phyloP scores from a whole-genome alignment of 2,888 invertebrate genomes.

The Oasisia sp. region DNA sequence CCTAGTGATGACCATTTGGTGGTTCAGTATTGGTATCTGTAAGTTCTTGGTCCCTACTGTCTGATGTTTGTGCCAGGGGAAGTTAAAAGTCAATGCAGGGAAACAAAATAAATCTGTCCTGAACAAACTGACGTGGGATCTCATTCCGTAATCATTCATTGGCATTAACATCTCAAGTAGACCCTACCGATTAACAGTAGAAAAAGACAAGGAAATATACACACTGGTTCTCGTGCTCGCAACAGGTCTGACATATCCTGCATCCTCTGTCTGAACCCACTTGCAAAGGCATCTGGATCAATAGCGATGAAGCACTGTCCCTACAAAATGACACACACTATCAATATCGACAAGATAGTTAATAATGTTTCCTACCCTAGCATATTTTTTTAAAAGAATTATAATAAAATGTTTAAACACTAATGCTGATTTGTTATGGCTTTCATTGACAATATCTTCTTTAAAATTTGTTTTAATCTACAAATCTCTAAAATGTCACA shows the following conservation, averaged over 20 bases:
- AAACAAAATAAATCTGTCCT: too few species aligned
- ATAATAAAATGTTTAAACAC: neutral
- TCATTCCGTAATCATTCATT: too few species aligned
- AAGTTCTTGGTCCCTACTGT: too few species aligned
- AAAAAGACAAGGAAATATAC: slow-evolving; percentile 29
- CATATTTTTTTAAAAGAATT: neutral
- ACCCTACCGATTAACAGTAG: too few species aligned
- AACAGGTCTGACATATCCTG: slow-evolving; percentile 77
- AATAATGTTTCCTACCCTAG: neutral
- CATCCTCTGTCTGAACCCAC: slow-evolving; percentile 81
- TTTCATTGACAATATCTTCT: neutral
- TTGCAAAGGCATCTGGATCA: slow-evolving; percentile 83
- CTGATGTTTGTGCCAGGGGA: too few species aligned
- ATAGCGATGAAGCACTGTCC: slow-evolving; percentile 91
- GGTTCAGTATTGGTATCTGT: too few species aligned
- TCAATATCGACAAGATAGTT: neutral
- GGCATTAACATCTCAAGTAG: too few species aligned
- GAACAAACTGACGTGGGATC: too few species aligned
- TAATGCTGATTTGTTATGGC: neutral
- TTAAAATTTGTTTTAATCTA: too few species aligned
- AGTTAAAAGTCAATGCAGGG: too few species aligned
- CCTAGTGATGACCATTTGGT: too few species aligned
- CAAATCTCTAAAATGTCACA: too few species aligned
- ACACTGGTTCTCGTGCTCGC: slow-evolving; percentile 75
- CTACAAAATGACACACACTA: slow-evolving; percentile 43